Evolutionary conservation across 1,140 invertebrate species (phyloP).

Genomic region (Pristionchus pacificus): DNA sequence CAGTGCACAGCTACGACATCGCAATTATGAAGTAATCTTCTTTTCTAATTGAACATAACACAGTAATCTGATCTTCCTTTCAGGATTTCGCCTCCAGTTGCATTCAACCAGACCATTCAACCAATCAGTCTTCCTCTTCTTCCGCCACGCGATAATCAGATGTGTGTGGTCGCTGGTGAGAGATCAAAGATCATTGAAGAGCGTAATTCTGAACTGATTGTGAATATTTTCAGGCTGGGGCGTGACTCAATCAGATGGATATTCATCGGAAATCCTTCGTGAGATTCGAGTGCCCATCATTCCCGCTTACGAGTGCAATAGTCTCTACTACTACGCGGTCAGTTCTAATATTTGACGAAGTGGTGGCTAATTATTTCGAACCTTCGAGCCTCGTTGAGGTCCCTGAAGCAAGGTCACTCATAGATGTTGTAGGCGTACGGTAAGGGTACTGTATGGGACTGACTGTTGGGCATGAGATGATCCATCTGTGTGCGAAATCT

Average conservation of each 20-base stretch:
- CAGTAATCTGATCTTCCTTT: too few relatives aligned
- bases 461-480: too few relatives aligned
- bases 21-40: conserved; percentile 21
- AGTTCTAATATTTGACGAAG: too few relatives aligned
- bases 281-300: conserved; percentile 26
- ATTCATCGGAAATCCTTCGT: background rate
- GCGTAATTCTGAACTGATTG: too few relatives aligned
- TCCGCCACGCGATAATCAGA: conserved; percentile 1
- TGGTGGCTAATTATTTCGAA: too few relatives aligned
- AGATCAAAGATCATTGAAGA: too few relatives aligned
- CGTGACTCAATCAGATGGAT: background rate
- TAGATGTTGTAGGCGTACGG: too few relatives aligned
- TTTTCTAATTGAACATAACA: too few relatives aligned
- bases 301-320: conserved; percentile 12
- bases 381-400: too few relatives aligned
- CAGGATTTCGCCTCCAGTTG: conserved; percentile 20
- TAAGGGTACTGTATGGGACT: too few relatives aligned
- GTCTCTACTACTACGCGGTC: conserved; percentile 9
- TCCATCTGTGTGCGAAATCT: too few relatives aligned
- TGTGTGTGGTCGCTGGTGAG: conserved; percentile 19
- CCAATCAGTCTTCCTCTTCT: conserved; percentile 20
- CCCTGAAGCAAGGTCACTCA: too few relatives aligned
- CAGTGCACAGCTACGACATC: conserved; percentile 13
- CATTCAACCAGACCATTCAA: background rate
- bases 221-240: conserved; percentile 24